Conservation (phyloP, 2,888 invertebrate species). For the Eristalinus sepulchralis region DNA sequence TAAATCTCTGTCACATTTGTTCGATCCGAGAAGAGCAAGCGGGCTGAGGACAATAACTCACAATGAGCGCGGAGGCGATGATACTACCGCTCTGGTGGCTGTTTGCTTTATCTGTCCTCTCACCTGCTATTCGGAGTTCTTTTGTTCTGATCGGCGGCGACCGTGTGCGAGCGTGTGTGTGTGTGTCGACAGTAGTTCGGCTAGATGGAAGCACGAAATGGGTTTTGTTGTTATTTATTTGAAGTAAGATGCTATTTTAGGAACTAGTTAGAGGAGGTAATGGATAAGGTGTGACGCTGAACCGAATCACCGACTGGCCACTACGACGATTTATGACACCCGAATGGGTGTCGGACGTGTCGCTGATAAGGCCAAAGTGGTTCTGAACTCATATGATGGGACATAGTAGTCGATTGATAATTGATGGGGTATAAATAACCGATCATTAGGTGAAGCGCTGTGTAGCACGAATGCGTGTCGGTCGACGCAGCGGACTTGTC, state of each 20-base stretch:
- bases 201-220: conserved; percentile 41
- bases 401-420: conserved; percentile 37
- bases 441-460: neutral
- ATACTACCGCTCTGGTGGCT: conserved; percentile 48
- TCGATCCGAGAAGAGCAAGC: neutral
- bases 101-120: conserved; percentile 44
- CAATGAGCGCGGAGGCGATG: conserved; percentile 60
- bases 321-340: conserved; percentile 38
- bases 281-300: conserved; percentile 30
- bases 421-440: conserved; percentile 36
- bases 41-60: conserved; percentile 52
- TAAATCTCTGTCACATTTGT: conserved; percentile 23
- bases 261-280: conserved; percentile 23
- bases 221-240: conserved; percentile 62
- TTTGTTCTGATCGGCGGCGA: neutral
- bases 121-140: conserved; percentile 25
- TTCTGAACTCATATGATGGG: conserved; percentile 25
- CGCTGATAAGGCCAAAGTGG: conserved; percentile 14
- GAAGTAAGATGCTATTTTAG: conserved; percentile 52
- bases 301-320: neutral
- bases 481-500: neutral
- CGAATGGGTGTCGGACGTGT: conserved; percentile 18
- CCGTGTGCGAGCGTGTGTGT: neutral
- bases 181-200: conserved; percentile 30
- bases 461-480: neutral